Evolutionary conservation across 2,888 invertebrate species (phyloP).

Genomic region (Andrena dorsata): DNA sequence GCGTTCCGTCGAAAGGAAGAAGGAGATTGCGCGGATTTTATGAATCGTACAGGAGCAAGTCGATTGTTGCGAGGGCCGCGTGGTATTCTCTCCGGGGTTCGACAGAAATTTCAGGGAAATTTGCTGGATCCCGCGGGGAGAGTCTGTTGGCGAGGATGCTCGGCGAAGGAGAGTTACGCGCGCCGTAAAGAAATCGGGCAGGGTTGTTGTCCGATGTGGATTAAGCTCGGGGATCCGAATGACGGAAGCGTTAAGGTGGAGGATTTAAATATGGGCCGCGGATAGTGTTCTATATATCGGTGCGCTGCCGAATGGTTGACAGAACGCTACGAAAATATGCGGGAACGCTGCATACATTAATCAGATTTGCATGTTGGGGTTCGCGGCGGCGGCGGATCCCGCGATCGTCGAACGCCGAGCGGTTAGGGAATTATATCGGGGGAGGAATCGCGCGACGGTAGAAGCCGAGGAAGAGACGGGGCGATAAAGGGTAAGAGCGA

Average conservation of each 20-base stretch:
- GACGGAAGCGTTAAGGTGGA: neutral
- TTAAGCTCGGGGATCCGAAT: neutral
- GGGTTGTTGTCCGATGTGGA: neutral
- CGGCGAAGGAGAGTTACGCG: too few species aligned
- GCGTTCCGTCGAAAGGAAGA: neutral
- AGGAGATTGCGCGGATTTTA: conserved; percentile 6
- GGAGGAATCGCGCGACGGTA: conserved; percentile 31
- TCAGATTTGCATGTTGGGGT: neutral
- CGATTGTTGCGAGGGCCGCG: neutral
- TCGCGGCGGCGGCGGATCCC: conserved; percentile 36
- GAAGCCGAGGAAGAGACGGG: conserved; percentile 33
- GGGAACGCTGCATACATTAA: neutral
- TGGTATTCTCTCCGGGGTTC: neutral
- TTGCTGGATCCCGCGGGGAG: neutral
- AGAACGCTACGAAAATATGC: neutral
- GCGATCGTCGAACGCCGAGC: conserved; percentile 37
- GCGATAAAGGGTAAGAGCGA: conserved; percentile 34
- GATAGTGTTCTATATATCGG: neutral
- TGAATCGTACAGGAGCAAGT: neutral
- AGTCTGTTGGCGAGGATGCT: neutral
- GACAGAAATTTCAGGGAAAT: neutral
- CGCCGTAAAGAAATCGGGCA: too few species aligned
- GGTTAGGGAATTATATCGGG: conserved; percentile 75
- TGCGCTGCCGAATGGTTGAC: neutral
- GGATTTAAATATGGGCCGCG: neutral